These are phyloP conservation scores for Porites divaricata DNA, from an alignment of 92 coral and sea anemone genomes.

Conservation along the genomic window DNA sequence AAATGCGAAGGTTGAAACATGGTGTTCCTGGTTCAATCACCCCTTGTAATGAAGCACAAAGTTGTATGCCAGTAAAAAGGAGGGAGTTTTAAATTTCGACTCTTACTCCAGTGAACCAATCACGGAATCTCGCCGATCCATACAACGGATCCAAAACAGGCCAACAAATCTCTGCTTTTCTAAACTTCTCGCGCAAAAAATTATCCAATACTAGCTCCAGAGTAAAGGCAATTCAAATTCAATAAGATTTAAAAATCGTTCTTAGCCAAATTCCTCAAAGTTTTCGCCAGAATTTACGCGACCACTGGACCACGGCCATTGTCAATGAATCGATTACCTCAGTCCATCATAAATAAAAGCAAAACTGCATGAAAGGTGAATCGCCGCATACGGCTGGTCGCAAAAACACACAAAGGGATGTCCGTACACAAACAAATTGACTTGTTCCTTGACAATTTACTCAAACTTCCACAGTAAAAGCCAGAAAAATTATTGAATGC, in stretches of 20 bases:
- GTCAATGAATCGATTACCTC: slow-evolving; percentile 91
- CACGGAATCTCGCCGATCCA: slow-evolving; percentile 83
- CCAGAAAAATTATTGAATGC: slow-evolving; percentile 70
- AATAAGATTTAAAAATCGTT: slow-evolving; percentile 4
- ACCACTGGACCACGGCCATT: slow-evolving; percentile 89
- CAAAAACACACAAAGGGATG: slow-evolving; percentile 55
- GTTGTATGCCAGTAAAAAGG: slow-evolving; percentile 87
- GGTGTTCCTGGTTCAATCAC: slow-evolving; percentile 72
- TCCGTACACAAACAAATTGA: slow-evolving; percentile 47
- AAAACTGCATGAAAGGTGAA: slow-evolving; percentile 83
- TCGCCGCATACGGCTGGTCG: slow-evolving; percentile 74
- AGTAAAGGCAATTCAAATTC: neutral
- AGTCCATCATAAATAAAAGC: slow-evolving; percentile 90
- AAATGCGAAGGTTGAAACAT: slow-evolving; percentile 68
- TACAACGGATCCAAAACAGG: slow-evolving; percentile 79
- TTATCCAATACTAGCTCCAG: neutral
- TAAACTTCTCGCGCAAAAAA: slow-evolving; percentile 15
- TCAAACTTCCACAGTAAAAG: slow-evolving; percentile 66
- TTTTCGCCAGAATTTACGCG: slow-evolving; percentile 78
- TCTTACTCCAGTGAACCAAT: slow-evolving; percentile 88
- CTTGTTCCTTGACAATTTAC: slow-evolving; percentile 54
- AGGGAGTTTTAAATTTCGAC: slow-evolving; percentile 98
- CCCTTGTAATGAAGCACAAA: slow-evolving; percentile 75
- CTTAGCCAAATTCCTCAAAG: slow-evolving; percentile 59
- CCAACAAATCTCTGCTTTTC: slow-evolving; percentile 52